A percentile compares a stretch with the other conserved stretches of the same genome.
These are phyloP conservation scores for Sclerodermus sp. DNA, from an alignment of 2,888 invertebrate species.

Conservation along the genomic window DNA sequence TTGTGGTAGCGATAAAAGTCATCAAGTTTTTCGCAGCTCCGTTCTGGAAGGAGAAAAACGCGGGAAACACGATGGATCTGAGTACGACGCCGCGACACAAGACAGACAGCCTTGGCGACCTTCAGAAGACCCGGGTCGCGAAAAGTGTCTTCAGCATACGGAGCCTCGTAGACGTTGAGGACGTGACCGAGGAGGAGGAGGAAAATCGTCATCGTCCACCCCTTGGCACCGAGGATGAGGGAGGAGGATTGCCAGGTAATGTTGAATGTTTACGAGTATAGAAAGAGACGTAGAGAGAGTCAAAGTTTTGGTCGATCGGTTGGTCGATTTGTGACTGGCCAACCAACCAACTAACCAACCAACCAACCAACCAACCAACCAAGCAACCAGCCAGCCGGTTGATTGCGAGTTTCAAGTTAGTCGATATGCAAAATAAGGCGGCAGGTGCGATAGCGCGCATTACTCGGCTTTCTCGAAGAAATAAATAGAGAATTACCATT, in stretches of 20 bases:
- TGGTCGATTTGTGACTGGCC: no score
- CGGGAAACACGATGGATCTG: slow-evolving; percentile 56
- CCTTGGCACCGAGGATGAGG: no score
- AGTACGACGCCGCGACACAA: slow-evolving; percentile 57
- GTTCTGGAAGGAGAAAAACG: no score
- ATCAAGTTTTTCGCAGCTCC: no score
- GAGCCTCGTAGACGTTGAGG: slow-evolving; percentile 63
- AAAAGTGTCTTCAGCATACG: slow-evolving; percentile 66
- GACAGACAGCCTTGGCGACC: slow-evolving; percentile 50
- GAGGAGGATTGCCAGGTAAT: no score
- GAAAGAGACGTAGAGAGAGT: not conserved
- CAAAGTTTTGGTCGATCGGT: not conserved
- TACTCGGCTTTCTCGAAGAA: slow-evolving; percentile 38
- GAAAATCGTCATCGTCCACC: no score
- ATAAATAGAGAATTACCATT: slow-evolving; percentile 49
- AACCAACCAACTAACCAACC: slow-evolving; percentile 6
- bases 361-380: slow-evolving; percentile 6
- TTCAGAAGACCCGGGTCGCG: slow-evolving; percentile 61
- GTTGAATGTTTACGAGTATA: slow-evolving; percentile 35
- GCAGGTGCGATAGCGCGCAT: slow-evolving; percentile 25
- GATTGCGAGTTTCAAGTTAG: not conserved
- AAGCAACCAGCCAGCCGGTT: slow-evolving; percentile 7
- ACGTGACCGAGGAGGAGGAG: slow-evolving; percentile 44
- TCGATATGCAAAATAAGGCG: slow-evolving; percentile 26
- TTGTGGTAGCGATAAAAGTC: no score